Evolutionary conservation across 2,113 vertebrate genomes (phyloP).

Genomic region (Oxyruncus cristatus): DNA sequence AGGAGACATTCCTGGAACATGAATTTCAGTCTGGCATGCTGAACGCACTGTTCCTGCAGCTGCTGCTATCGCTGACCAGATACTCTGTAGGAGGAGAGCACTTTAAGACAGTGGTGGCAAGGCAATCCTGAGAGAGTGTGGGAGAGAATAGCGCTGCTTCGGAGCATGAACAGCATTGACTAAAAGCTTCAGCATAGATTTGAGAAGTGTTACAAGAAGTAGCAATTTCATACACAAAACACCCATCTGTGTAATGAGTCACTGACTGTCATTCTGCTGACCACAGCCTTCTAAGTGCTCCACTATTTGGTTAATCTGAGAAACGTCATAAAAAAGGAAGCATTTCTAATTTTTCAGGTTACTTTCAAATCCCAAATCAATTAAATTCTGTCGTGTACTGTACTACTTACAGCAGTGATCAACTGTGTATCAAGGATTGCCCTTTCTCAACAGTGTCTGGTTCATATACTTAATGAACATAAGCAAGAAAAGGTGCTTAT

Average conservation of each 20-base stretch:
- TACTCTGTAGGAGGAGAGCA: not conserved
- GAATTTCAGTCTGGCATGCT: constrained; percentile 65
- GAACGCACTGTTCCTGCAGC: constrained; percentile 38
- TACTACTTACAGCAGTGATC: not conserved
- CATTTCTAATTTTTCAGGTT: not conserved
- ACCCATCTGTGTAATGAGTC: not conserved
- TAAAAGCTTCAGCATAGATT: not conserved
- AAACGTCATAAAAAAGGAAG: not conserved
- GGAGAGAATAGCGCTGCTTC: not conserved
- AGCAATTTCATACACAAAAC: not conserved
- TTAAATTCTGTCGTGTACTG: not conserved
- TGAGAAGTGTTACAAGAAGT: not conserved
- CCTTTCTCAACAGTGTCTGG: not conserved
- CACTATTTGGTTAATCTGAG: not conserved
- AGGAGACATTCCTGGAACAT: constrained; percentile 69
- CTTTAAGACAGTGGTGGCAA: not conserved
- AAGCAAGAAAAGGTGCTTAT: not conserved
- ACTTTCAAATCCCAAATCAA: not conserved
- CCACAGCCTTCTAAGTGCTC: not conserved
- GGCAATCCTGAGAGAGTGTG: not conserved
- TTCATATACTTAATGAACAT: not conserved
- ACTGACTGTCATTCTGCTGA: not conserved
- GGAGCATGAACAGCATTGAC: not conserved
- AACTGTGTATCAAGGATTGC: not conserved
- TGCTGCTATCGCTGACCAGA: constrained; percentile 53